A percentile compares a stretch with the other conserved stretches of the same genome.
Conservation (phyloP, 2,888 invertebrate genomes). For the Aphrophora alni region DNA sequence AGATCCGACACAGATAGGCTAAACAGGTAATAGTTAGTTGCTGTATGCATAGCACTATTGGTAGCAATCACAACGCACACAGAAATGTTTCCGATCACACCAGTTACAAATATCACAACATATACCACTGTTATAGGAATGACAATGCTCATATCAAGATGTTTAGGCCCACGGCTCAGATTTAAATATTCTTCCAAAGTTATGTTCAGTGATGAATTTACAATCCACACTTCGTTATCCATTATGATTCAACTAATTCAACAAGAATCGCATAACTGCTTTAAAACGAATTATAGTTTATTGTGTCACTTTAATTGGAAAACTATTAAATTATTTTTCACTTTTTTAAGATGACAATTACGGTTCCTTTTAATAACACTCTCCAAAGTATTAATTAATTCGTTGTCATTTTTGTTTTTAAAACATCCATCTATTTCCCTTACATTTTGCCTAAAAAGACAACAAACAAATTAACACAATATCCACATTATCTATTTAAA, state of each 20-base stretch:
- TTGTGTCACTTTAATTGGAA: too few relatives aligned
- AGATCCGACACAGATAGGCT: conserved; percentile 88
- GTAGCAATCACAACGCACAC: conserved; percentile 85
- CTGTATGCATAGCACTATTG: conserved; percentile 84
- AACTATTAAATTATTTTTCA: too few relatives aligned
- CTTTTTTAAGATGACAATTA: too few relatives aligned
- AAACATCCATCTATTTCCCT: too few relatives aligned
- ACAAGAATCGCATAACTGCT: too few relatives aligned
- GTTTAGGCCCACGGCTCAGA: conserved; percentile 67
- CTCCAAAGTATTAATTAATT: too few relatives aligned
- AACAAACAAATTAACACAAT: too few relatives aligned
- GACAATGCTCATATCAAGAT: conserved; percentile 61
- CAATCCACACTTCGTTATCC: not conserved
- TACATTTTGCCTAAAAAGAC: too few relatives aligned
- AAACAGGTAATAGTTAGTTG: conserved; percentile 91
- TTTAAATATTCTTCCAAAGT: conserved; percentile 66
- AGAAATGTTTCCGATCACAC: conserved; percentile 81
- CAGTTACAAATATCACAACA: conserved; percentile 79
- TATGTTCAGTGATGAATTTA: conserved; percentile 58
- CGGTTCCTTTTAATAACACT: too few relatives aligned
- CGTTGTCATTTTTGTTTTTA: too few relatives aligned
- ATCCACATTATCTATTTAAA: too few relatives aligned
- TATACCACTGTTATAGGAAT: conserved; percentile 72
- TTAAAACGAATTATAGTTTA: too few relatives aligned
- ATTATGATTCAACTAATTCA: not conserved